Base-by-base conservation (phyloP, 53 echinoderm and acorn worm genomes). In the Antedon mediterranea region DNA sequence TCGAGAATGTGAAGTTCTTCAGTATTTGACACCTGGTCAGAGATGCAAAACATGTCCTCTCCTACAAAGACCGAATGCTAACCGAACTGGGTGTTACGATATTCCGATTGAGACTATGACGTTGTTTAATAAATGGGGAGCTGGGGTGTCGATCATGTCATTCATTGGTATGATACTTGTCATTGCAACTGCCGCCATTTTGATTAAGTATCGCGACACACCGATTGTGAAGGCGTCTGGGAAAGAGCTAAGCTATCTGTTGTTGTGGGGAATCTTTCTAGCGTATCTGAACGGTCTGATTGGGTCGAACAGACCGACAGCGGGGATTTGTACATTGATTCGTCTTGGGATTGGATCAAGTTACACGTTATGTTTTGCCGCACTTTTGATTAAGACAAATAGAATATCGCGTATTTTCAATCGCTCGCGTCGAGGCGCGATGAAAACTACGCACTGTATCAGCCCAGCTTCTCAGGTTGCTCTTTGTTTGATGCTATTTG, bases 171-270 rank as follows among this genome's bases (percentile, higher is more conserved):
- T 57, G 57, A 57, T 57, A 23, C 14, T 57, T 18, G 57, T 57
- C 23, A 23, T 57, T 9, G 57, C 57, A 23, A 57, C 57, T 2
- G 57, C 57, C 2, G 57, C 57, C 57, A 57, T 97, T 27, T 89
- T 92, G 71, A 31, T 84, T 30, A 73, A 78, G 34, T 86, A 97
- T 43, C 81, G 88, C 29, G 82, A 85, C 37, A 97, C 97, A n/a
- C 97, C 97, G 26, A 88, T 97, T 30, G 92, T 97, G n/a, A 94
- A 97, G 71, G 97, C 97, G 2, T 97, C 97, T 0, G 92, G 97
- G 28, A 80, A 89, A n/a, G 97, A 97, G 75, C 77, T 97, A 32
- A 92, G 92, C 71, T 84, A 85, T 28, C 79, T 92, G 0, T 83
- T 97, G 7, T 73, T 97, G 0, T 42, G 87, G 26, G 97, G 97